Evolutionary conservation across 2,113 vertebrate species (phyloP).

Genomic region (Theropithecus gelada): DNA sequence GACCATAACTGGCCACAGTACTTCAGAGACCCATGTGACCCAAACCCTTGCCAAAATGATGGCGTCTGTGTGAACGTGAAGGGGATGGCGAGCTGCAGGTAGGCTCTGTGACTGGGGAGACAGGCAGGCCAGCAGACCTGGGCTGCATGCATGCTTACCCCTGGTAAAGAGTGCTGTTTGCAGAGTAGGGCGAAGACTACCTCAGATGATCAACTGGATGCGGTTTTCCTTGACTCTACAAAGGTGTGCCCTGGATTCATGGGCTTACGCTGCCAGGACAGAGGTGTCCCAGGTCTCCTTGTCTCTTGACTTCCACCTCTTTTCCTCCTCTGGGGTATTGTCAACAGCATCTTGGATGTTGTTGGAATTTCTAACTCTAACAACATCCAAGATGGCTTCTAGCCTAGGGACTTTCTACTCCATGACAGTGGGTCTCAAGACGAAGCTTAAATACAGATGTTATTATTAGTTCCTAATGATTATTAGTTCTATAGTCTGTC

Average conservation of each 20-base stretch:
- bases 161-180: not conserved
- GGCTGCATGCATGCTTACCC: not conserved
- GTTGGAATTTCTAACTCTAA: not conserved
- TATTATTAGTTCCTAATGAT: not conserved
- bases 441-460: not conserved
- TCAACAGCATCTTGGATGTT: not conserved
- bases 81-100: constrained; percentile 91
- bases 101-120: not conserved
- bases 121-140: not conserved
- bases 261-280: not conserved
- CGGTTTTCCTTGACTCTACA: not conserved
- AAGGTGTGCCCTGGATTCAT: not conserved
- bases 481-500: not conserved
- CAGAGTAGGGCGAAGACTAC: not conserved
- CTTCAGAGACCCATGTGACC: constrained; percentile 81
- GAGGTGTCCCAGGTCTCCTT: not conserved
- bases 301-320: not conserved
- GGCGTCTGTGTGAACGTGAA: constrained; percentile 87
- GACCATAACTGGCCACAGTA: constrained; percentile 77
- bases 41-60: constrained; percentile 90
- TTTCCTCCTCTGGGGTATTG: not conserved
- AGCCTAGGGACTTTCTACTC: not conserved
- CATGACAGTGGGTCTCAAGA: not conserved
- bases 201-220: not conserved
- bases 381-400: not conserved